A percentile compares a stretch with the other conserved stretches of the same genome.
These are phyloP conservation scores for Ecliptopera silaceata DNA, from an alignment of 2,888 invertebrate species.

Conservation along the genomic window DNA sequence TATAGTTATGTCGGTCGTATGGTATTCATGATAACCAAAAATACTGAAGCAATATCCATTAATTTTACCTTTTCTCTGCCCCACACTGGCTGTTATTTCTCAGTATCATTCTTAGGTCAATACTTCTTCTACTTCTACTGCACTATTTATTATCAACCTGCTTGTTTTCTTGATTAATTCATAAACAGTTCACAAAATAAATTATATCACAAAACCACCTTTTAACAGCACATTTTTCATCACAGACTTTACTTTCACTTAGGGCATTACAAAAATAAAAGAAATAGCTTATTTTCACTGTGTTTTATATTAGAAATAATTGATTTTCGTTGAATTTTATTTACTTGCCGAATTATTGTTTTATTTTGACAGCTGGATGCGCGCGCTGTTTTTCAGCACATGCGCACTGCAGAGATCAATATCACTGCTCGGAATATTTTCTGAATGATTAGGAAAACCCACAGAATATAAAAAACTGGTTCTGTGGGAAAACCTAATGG, in stretches of 20 bases:
- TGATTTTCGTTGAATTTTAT: slow-evolving; percentile 28
- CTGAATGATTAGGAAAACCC: too few relatives aligned
- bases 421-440: slow-evolving; percentile 31
- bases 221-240: background rate
- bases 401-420: slow-evolving; percentile 61
- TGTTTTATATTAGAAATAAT: slow-evolving; percentile 8
- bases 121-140: too few relatives aligned
- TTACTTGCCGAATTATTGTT: slow-evolving; percentile 36
- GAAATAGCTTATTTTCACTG: background rate
- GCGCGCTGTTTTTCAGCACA: slow-evolving; percentile 56
- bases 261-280: background rate
- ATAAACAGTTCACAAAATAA: background rate
- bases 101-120: background rate
- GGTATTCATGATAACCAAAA: slow-evolving; percentile 27
- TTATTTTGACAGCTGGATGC: slow-evolving; percentile 59
- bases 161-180: background rate
- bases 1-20: slow-evolving; percentile 35
- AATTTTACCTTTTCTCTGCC: background rate
- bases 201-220: slow-evolving; percentile 3
- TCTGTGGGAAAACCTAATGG: too few relatives aligned
- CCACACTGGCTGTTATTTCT: background rate
- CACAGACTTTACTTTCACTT: background rate
- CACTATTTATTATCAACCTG: background rate
- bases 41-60: background rate
- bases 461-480: too few relatives aligned